phyloP scores from a whole-genome alignment of 1,140 invertebrate genomes.

The Atta cephalotes region DNA sequence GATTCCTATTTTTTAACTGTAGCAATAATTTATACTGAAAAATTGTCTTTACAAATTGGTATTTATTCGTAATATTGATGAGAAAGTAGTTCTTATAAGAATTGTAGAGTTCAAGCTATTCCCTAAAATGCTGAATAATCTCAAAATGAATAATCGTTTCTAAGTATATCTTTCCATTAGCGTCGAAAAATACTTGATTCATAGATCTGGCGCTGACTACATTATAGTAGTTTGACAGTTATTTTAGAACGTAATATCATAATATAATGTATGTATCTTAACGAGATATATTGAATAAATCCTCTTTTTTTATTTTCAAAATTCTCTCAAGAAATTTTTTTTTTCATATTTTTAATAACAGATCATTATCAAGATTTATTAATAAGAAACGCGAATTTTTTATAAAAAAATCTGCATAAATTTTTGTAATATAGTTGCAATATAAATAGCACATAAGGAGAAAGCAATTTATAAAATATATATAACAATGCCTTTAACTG shows the following conservation, averaged over 20 bases:
- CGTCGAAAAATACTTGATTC: slow-evolving; percentile 28
- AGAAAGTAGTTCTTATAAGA: background rate
- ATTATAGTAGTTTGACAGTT: slow-evolving; percentile 13
- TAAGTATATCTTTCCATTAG: background rate
- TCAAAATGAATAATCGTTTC: slow-evolving; percentile 11
- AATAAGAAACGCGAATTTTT: background rate
- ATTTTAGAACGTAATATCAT: background rate
- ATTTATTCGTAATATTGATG: background rate
- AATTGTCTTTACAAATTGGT: background rate
- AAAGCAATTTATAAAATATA: background rate
- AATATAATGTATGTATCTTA: background rate
- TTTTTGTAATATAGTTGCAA: background rate
- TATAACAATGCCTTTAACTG: background rate
- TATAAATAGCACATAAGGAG: background rate
- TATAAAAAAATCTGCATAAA: background rate
- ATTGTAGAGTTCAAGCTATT: background rate
- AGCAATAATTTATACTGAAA: background rate
- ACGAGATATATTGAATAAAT: background rate
- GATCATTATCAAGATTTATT: background rate
- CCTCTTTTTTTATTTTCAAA: background rate
- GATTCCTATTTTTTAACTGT: background rate
- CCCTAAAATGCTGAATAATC: slow-evolving; percentile 25
- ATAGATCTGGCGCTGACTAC: slow-evolving; percentile 29
- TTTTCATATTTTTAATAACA: background rate
- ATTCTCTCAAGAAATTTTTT: background rate